These are phyloP conservation scores for Tenthredo scrophulariae DNA, from an alignment of 2,888 invertebrate genomes.

Conservation along the genomic window DNA sequence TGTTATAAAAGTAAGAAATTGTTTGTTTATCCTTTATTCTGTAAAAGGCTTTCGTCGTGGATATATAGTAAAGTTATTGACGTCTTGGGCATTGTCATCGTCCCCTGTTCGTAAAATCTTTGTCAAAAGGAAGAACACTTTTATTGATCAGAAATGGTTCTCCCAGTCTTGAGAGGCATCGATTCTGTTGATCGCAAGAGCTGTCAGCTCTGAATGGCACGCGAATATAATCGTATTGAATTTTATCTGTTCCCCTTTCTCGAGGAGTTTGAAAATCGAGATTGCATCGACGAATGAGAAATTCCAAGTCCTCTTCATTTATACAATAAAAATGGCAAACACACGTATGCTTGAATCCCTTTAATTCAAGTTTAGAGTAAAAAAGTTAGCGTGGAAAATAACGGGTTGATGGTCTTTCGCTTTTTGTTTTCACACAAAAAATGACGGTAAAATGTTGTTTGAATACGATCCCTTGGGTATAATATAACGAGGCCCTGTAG, in stretches of 20 bases:
- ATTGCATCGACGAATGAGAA: not conserved
- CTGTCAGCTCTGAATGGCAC: not conserved
- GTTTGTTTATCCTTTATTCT: conserved; percentile 46
- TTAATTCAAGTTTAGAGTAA: not conserved
- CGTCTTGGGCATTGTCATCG: conserved; percentile 19
- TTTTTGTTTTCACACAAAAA: not conserved
- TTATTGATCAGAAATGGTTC: conserved; percentile 33
- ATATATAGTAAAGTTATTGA: conserved; percentile 16
- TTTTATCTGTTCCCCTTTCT: not conserved
- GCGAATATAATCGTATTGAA: conserved; percentile 20
- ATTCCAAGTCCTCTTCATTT: not conserved
- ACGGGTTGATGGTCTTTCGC: not conserved
- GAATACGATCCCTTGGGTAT: not conserved
- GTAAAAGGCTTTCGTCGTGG: not conserved
- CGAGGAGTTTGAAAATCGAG: not conserved
- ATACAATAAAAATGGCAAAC: too few relatives aligned
- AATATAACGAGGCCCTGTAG: not conserved
- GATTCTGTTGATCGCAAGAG: not conserved
- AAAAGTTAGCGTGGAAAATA: not conserved
- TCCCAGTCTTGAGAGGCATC: conserved; percentile 2
- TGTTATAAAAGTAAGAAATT: conserved; percentile 35
- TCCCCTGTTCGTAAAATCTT: conserved; percentile 22
- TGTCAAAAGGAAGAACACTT: not conserved
- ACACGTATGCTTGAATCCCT: too few relatives aligned
- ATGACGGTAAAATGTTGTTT: not conserved